Conservation (phyloP, 2,888 invertebrate species). For the Kryphioiulus occultus region DNA sequence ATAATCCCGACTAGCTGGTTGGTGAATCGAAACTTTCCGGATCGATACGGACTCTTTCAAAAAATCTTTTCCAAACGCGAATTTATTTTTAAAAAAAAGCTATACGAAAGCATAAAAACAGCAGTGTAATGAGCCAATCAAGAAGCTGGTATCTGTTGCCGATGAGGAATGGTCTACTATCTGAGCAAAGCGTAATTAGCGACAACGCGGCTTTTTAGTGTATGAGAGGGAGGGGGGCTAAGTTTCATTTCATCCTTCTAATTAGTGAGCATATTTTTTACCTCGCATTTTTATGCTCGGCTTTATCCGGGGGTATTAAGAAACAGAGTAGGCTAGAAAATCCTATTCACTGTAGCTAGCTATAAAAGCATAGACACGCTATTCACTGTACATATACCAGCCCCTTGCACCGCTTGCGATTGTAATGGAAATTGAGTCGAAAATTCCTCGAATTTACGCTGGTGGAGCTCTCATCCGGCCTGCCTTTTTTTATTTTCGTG, state of each 20-base stretch:
- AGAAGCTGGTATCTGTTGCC: constrained; percentile 7
- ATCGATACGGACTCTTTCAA: neutral
- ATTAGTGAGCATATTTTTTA: neutral
- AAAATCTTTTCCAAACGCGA: neutral
- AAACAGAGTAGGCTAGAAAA: neutral
- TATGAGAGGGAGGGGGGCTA: neutral
- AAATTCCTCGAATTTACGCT: neutral
- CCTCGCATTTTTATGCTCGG: neutral
- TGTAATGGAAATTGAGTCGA: neutral
- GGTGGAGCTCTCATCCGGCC: neutral
- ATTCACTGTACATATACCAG: neutral
- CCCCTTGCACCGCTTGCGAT: neutral
- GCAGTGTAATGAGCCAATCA: neutral
- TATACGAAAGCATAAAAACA: neutral
- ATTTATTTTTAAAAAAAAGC: neutral
- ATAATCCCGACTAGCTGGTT: too few species aligned
- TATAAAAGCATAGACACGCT: too few species aligned
- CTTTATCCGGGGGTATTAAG: neutral
- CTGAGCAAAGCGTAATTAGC: constrained; percentile 7
- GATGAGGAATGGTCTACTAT: neutral
- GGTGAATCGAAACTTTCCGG: neutral
- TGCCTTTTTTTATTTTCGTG: neutral
- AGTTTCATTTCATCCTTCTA: constrained; percentile 3
- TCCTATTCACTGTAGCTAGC: neutral
- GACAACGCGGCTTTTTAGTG: neutral